These are phyloP conservation scores for Drosophila suboccidentalis DNA, from an alignment of 2,888 invertebrate genomes.

Conservation along the genomic window DNA sequence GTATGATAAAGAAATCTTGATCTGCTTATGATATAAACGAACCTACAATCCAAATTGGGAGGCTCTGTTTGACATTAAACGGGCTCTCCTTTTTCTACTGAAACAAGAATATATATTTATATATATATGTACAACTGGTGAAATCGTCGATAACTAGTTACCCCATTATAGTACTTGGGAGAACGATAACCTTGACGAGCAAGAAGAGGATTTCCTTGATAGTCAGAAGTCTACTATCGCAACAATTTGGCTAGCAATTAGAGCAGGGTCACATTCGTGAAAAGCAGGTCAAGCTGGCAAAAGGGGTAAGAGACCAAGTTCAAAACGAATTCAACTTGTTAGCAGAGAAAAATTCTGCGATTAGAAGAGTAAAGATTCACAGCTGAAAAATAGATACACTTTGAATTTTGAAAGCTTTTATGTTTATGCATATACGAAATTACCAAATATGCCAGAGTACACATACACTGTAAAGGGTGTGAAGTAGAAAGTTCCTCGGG, in stretches of 20 bases:
- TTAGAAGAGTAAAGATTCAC: neutral
- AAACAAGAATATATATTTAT: too few relatives aligned
- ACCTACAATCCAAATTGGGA: too few relatives aligned
- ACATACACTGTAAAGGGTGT: conserved; percentile 23
- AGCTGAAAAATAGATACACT: neutral
- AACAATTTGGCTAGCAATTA: neutral
- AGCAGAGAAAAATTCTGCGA: neutral
- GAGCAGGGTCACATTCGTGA: neutral
- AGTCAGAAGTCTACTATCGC: neutral
- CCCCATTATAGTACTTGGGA: too few relatives aligned
- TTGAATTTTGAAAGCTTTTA: conserved; percentile 3
- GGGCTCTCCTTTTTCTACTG: too few relatives aligned
- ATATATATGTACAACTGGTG: too few relatives aligned
- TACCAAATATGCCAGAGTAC: conserved; percentile 15
- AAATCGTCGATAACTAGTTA: too few relatives aligned
- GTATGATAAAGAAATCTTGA: too few relatives aligned
- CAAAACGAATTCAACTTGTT: too few relatives aligned
- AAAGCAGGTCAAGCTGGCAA: neutral
- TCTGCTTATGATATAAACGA: too few relatives aligned
- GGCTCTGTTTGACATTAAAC: too few relatives aligned
- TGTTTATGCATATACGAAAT: conserved; percentile 12
- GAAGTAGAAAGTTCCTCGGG: conserved; percentile 33
- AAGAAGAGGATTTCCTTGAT: too few relatives aligned
- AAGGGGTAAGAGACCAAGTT: neutral
- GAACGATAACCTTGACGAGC: too few relatives aligned